These are phyloP conservation scores for Coenonympha arcania DNA, from an alignment of 2,888 invertebrate species.

Conservation along the genomic window DNA sequence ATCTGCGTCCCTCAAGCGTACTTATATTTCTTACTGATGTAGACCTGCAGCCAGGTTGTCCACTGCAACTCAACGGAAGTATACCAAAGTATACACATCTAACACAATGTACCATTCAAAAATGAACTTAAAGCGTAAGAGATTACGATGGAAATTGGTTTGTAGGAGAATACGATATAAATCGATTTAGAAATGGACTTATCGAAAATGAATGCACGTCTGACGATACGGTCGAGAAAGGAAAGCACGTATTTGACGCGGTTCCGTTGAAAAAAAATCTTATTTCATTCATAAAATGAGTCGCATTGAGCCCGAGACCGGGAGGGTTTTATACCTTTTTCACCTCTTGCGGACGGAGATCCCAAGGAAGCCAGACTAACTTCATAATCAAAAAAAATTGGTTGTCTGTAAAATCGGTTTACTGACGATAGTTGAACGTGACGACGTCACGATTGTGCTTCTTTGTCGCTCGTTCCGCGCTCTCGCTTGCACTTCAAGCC, in stretches of 20 bases:
- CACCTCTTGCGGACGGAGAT: constrained; percentile 33
- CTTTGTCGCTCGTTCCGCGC: too few species aligned
- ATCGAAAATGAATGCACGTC: constrained; percentile 70
- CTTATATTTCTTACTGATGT: constrained; percentile 44
- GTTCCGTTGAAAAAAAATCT: constrained; percentile 60
- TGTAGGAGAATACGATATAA: constrained; percentile 24
- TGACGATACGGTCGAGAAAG: constrained; percentile 54
- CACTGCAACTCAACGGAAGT: constrained; percentile 48
- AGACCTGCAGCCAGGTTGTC: constrained; percentile 37
- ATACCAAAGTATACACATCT: constrained; percentile 38
- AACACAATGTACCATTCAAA: constrained; percentile 26
- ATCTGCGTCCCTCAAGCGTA: constrained; percentile 51
- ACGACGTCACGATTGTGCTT: too few species aligned
- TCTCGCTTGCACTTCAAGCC: too few species aligned
- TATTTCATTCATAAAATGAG: constrained; percentile 74
- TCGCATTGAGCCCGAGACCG: constrained; percentile 55
- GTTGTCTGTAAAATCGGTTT: too few species aligned
- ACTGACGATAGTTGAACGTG: too few species aligned
- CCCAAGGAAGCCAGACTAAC: too few species aligned
- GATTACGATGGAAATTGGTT: constrained; percentile 29
- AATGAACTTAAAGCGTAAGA: constrained; percentile 21
- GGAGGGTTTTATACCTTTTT: constrained; percentile 42
- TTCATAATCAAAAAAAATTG: too few species aligned
- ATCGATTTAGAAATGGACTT: constrained; percentile 42
- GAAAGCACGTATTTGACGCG: constrained; percentile 73